A percentile compares a stretch with the other conserved stretches of the same genome.
Conservation (phyloP, 2,888 invertebrate genomes). For the Temnothorax unifasciatus region DNA sequence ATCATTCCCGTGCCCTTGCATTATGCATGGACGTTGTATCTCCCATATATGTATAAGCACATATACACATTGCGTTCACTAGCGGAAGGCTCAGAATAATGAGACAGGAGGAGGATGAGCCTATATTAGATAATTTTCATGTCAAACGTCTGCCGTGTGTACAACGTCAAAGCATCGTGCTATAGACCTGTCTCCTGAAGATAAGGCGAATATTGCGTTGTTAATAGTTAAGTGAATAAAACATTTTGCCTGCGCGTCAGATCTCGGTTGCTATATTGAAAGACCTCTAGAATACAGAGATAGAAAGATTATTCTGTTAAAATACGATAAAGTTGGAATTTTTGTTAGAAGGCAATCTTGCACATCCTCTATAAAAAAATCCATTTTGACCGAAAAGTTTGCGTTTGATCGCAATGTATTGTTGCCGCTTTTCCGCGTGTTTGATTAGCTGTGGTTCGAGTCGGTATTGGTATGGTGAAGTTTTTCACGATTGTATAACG, state of each 20-base stretch:
- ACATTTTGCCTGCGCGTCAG: conserved; percentile 29
- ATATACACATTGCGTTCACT: conserved; percentile 36
- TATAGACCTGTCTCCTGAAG: conserved; percentile 37
- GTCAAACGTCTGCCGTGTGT: conserved; percentile 42
- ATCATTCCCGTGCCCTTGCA: conserved; percentile 22
- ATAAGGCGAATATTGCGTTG: conserved; percentile 47
- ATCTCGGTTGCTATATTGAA: conserved; percentile 13
- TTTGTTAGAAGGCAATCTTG: not conserved
- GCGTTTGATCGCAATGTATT: too few relatives aligned
- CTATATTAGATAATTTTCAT: conserved; percentile 57
- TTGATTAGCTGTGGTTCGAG: too few relatives aligned
- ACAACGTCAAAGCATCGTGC: conserved; percentile 43
- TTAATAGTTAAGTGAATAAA: conserved; percentile 53
- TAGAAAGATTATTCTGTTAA: not conserved
- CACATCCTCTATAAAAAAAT: too few relatives aligned
- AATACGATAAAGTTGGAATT: not conserved
- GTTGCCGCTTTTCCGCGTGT: too few relatives aligned
- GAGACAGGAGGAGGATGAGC: conserved; percentile 44
- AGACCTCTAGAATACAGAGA: conserved; percentile 4
- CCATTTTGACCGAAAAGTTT: too few relatives aligned
- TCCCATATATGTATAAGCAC: conserved; percentile 17
- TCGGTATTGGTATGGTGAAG: too few relatives aligned
- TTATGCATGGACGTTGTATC: conserved; percentile 48
- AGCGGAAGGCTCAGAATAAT: conserved; percentile 43
- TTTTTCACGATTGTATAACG: too few relatives aligned